phyloP scores from a whole-genome alignment of 2,113 vertebrate species.

The Porphyrio hochstetteri region DNA sequence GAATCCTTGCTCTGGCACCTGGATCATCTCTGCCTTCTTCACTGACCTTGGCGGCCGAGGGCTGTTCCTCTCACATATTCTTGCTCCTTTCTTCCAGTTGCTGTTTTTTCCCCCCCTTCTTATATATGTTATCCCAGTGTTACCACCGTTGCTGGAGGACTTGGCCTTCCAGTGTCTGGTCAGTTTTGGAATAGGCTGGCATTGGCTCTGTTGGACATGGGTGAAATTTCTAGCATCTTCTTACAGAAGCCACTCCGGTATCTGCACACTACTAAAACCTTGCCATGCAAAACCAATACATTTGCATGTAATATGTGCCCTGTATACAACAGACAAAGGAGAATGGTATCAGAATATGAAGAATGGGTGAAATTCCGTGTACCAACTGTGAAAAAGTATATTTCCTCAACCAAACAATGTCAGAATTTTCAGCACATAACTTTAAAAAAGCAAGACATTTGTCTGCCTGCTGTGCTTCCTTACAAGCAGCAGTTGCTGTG shows the following conservation, averaged over 20 bases:
- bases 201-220: neutral
- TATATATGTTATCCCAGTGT: accelerated
- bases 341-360: neutral
- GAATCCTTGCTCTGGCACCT: accelerated
- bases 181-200: accelerated
- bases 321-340: neutral
- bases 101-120: neutral
- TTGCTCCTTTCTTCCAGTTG: neutral
- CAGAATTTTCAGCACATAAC: neutral
- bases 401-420: neutral
- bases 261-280: neutral
- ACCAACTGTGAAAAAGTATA: neutral
- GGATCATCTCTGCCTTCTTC: neutral
- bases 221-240: neutral
- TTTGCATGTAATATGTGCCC: neutral
- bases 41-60: neutral
- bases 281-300: neutral
- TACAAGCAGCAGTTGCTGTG: neutral
- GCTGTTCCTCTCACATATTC: neutral
- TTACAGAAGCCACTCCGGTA: neutral
- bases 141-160: accelerated
- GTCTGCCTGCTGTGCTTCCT: neutral
- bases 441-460: neutral
- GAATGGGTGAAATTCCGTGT: neutral
- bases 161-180: accelerated